These are phyloP conservation scores for Fregata magnificens DNA, from an alignment of 2,113 vertebrate genomes.

Conservation along the genomic window DNA sequence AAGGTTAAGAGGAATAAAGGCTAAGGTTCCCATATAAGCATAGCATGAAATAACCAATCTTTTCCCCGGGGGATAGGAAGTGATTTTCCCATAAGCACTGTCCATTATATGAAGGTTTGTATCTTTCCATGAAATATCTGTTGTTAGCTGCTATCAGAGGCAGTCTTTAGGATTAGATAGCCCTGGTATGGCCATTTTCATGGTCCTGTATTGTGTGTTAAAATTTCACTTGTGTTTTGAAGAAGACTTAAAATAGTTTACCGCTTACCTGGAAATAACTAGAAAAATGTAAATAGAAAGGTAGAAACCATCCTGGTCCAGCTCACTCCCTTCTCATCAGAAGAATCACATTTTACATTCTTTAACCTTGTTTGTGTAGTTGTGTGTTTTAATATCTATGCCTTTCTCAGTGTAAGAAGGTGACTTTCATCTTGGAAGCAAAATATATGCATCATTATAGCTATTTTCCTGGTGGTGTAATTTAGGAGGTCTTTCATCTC, in stretches of 20 bases:
- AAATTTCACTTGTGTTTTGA: not conserved
- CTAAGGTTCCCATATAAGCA: not conserved
- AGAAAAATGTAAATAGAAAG: not conserved
- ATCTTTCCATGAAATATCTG: not conserved
- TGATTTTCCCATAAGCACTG: not conserved
- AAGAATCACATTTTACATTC: not conserved
- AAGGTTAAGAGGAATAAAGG: not conserved
- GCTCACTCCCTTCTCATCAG: not conserved
- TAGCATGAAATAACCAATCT: not conserved
- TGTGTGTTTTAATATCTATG: not conserved
- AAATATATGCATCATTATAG: conserved; percentile 47
- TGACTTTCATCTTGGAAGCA: conserved; percentile 61
- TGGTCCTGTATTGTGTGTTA: not conserved
- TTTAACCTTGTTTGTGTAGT: conserved; percentile 35
- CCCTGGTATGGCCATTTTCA: not conserved
- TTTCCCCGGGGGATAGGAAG: not conserved
- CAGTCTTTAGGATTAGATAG: not conserved
- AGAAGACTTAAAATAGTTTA: not conserved
- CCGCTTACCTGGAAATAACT: not conserved
- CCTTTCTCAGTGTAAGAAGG: conserved; percentile 21
- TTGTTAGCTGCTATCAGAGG: not conserved
- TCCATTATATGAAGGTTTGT: not conserved
- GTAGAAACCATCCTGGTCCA: not conserved
- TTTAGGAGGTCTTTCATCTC: conserved; percentile 59
- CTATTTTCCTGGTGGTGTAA: conserved; percentile 44